phyloP scores from a whole-genome alignment of 1,140 invertebrate genomes.

The Brachionus koreanus region DNA sequence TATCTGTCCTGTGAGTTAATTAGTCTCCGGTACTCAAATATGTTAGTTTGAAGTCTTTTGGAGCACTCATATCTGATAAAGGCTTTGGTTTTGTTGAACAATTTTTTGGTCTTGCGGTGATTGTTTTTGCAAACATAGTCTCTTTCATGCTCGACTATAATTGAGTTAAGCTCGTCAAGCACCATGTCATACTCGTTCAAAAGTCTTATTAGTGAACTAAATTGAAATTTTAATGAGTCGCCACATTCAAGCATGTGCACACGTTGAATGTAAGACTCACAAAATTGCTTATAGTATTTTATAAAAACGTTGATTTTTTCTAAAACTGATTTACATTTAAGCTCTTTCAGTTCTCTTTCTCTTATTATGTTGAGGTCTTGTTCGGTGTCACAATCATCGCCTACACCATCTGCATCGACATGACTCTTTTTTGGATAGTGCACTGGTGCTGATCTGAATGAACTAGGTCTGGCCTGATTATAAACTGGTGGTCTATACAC shows the following conservation, averaged over 20 bases:
- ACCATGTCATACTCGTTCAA: slow-evolving; percentile 21
- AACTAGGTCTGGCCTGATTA: neutral
- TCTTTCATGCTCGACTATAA: slow-evolving; percentile 34
- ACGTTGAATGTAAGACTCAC: neutral
- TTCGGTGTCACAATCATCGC: slow-evolving; percentile 18
- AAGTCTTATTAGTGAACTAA: neutral
- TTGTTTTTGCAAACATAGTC: slow-evolving; percentile 29
- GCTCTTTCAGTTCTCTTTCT: neutral
- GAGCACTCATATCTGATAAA: slow-evolving; percentile 34
- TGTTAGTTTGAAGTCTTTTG: slow-evolving; percentile 25
- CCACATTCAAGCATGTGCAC: neutral
- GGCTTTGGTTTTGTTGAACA: slow-evolving; percentile 36
- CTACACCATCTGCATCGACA: neutral
- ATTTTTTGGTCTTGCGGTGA: slow-evolving; percentile 24
- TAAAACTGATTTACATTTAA: slow-evolving; percentile 13
- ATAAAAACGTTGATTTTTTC: slow-evolving; percentile 43
- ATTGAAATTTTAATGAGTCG: slow-evolving; percentile 8
- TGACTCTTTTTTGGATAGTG: neutral
- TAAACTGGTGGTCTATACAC: neutral
- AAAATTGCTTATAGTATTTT: slow-evolving; percentile 37
- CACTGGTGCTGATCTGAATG: neutral
- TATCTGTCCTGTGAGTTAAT: slow-evolving; percentile 43
- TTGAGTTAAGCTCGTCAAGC: neutral
- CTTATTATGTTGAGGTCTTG: slow-evolving; percentile 32
- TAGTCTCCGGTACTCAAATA: slow-evolving; percentile 13